Conservation (phyloP, 1,140 invertebrate species). For the Potamilus streckersoni region DNA sequence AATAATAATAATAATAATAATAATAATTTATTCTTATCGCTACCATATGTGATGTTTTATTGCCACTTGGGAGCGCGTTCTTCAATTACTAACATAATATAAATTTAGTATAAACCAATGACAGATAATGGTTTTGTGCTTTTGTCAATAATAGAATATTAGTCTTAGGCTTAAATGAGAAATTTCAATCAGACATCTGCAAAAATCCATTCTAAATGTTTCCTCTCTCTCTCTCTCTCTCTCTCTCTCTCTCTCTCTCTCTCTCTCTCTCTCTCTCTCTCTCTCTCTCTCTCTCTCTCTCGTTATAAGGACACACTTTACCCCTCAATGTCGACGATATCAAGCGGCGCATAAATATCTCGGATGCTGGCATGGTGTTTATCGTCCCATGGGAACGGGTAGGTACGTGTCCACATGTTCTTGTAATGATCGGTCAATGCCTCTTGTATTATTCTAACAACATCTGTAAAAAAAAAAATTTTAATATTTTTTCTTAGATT, state of each 20-base stretch:
- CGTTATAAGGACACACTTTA: constrained; percentile 9
- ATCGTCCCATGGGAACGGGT: constrained; percentile 51
- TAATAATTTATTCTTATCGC: too few relatives aligned
- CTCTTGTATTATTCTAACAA: constrained; percentile 36
- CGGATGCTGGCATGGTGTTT: constrained; percentile 32
- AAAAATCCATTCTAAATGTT: too few relatives aligned
- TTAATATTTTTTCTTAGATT: not conserved
- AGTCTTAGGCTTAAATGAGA: too few relatives aligned
- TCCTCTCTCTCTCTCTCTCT: not conserved
- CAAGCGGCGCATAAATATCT: constrained; percentile 46
- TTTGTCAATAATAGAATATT: too few relatives aligned
- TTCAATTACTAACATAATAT: too few relatives aligned
- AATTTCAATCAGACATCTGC: too few relatives aligned
- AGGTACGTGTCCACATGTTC: constrained; percentile 34
- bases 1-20: too few relatives aligned
- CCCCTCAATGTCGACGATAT: constrained; percentile 45
- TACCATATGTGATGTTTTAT: too few relatives aligned
- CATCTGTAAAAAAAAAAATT: constrained; percentile 34
- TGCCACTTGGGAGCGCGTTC: too few relatives aligned
- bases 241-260: not conserved
- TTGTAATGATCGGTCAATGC: constrained; percentile 41
- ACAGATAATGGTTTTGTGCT: too few relatives aligned
- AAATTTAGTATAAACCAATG: too few relatives aligned
- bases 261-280: too few relatives aligned
- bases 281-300: constrained; percentile 1